Evolutionary conservation across 2,888 invertebrate species (phyloP), one percentile per base, ranked within the genome.

Genomic region (Tenthredo livida): DNA sequence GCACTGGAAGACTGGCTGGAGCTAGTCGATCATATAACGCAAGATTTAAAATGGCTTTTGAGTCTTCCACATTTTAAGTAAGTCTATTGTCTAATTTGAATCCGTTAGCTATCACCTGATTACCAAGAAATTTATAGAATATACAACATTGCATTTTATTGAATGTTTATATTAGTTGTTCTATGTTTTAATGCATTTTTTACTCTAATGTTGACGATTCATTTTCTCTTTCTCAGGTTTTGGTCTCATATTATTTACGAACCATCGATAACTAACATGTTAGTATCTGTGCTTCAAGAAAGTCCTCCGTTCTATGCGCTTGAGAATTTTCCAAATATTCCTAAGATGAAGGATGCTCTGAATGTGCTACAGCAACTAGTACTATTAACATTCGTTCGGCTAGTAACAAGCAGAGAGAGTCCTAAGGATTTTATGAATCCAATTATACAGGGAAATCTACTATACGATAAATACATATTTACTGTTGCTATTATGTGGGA

Each of bases 401-500:
- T 98, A 88, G 95, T 97, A 12, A 97, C 97, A 15, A 96, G 96
- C 92, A 96, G 96, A 89, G 97, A 98, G 92, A 91, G 89, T 82
- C 50, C 88, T 40, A 40, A 83, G 0, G 92, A 92, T 84, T 96
- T 96, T 94, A 96, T 98, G 91, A 95, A 94, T 1, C 95, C 95
- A 83, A 94, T 95, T 61, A 95, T 95, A 85, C 96, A 97, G 94
- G 96, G 96, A 0, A 94, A 95, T 7, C 90, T 97, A n/a, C 91
- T 98, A 77, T 97, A 97, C 92, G 95, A 97, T 86, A 96, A 97
- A 88, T 97, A 96, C 92, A 94, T 98, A 87, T 96, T 97, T 89
- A 97, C 98, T n/a, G 95, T 98, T 87, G 97, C 98, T 0, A 96
- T 97, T 90, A 93, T 98, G 83, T 96, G 97, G 94, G 98, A 98